Evolutionary conservation across 2,888 invertebrate species (phyloP).

Genomic region (Polydesmus complanatus): DNA sequence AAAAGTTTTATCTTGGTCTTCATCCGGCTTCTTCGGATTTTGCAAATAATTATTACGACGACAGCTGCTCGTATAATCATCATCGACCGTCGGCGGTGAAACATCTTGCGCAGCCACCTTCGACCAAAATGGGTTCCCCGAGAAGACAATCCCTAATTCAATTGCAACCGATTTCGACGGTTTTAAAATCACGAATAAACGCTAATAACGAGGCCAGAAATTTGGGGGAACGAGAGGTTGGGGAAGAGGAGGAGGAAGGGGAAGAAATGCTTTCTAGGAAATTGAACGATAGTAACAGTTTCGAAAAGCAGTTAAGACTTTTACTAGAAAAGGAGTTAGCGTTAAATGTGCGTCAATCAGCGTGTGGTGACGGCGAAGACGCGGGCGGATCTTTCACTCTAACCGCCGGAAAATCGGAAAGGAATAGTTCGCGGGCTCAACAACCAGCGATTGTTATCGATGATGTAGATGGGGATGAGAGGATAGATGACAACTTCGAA

Average conservation of each 20-base stretch:
- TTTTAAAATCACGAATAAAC: slow-evolving; percentile 4
- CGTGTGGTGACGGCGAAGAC: background rate
- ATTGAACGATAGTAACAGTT: background rate
- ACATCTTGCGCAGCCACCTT: background rate
- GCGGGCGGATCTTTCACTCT: background rate
- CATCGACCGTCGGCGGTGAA: background rate
- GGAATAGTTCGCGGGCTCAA: background rate
- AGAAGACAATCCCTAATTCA: slow-evolving; percentile 8
- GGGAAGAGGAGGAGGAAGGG: background rate
- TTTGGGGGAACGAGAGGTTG: background rate
- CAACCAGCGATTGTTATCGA: slow-evolving; percentile 4
- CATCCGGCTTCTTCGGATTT: background rate
- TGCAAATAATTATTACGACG: background rate
- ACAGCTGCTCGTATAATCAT: background rate
- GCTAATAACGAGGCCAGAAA: no score
- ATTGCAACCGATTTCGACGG: slow-evolving; percentile 5
- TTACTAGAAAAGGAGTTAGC: background rate
- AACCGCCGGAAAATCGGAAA: background rate
- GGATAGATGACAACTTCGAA: background rate
- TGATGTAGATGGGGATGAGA: background rate
- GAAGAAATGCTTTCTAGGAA: background rate
- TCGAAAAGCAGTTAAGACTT: background rate
- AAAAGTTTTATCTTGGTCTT: background rate
- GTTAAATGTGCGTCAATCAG: background rate
- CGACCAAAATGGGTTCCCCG: background rate